These are phyloP conservation scores for Chloroclystis v-ata DNA, from an alignment of 2,888 invertebrate genomes.

Conservation along the genomic window DNA sequence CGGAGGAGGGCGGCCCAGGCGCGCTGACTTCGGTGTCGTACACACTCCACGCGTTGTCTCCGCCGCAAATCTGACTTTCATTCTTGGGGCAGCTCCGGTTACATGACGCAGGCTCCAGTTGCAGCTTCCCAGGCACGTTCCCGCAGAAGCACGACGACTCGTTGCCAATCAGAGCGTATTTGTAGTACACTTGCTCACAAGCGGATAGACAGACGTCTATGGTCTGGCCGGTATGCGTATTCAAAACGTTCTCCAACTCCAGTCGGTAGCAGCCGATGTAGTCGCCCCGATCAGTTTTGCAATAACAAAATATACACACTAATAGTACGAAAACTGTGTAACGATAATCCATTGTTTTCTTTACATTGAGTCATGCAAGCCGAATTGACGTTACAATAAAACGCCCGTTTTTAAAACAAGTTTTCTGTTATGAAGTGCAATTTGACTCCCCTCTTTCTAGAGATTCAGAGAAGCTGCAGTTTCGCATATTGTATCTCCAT, in stretches of 20 bases:
- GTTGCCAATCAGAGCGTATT: constrained; percentile 65
- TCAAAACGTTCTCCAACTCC: constrained; percentile 51
- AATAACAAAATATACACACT: constrained; percentile 32
- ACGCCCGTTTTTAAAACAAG: constrained; percentile 27
- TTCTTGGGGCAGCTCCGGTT: constrained; percentile 79
- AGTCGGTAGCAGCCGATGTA: constrained; percentile 65
- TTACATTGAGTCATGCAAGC: constrained; percentile 45
- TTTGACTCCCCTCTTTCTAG: too few relatives aligned
- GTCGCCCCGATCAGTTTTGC: constrained; percentile 58
- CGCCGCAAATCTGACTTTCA: constrained; percentile 82
- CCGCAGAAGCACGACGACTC: constrained; percentile 69
- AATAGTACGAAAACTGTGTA: constrained; percentile 34
- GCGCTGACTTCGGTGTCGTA: constrained; percentile 82
- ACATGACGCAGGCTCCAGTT: constrained; percentile 64
- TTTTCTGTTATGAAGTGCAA: constrained; percentile 16
- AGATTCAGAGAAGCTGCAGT: too few relatives aligned
- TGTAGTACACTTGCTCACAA: constrained; percentile 69
- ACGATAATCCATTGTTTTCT: constrained; percentile 54
- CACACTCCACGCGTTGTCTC: constrained; percentile 80
- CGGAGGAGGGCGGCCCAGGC: constrained; percentile 83
- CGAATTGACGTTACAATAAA: constrained; percentile 34
- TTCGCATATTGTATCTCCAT: too few relatives aligned
- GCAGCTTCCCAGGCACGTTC: constrained; percentile 51
- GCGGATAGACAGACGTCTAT: constrained; percentile 68
- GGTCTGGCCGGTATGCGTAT: constrained; percentile 69